Conservation (phyloP, 2,888 invertebrate genomes). For the Ferdinandea cuprea region DNA sequence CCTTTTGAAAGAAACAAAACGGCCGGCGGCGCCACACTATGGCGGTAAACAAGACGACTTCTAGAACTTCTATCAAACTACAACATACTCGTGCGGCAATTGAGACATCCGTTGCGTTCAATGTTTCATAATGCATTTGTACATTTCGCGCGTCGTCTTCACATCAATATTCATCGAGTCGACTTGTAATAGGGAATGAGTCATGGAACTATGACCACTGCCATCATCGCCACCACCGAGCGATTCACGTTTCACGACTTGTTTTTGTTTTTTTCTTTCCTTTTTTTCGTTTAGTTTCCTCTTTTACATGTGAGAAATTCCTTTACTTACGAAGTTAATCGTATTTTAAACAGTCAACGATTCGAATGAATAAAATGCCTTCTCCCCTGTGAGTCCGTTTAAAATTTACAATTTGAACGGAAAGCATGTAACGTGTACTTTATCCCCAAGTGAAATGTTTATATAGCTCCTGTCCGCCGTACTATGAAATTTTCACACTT, state of each 20-base stretch:
- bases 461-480: constrained; percentile 30
- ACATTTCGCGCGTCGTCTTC: constrained; percentile 57
- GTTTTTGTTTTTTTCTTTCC: too few relatives aligned
- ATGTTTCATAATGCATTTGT: constrained; percentile 55
- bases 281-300: neutral
- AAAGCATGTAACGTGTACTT: constrained; percentile 34
- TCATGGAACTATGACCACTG: constrained; percentile 68
- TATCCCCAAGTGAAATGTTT: constrained; percentile 64
- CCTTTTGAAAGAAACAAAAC: neutral
- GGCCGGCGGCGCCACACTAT: constrained; percentile 42
- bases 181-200: constrained; percentile 46
- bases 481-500: constrained; percentile 60
- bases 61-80: constrained; percentile 5
- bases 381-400: constrained; percentile 2
- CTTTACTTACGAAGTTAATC: constrained; percentile 57
- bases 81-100: constrained; percentile 42
- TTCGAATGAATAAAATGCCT: constrained; percentile 50
- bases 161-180: constrained; percentile 70
- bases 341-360: constrained; percentile 65
- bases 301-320: constrained; percentile 41
- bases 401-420: constrained; percentile 64
- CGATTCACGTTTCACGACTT: constrained; percentile 36
- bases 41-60: constrained; percentile 15
- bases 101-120: constrained; percentile 63
- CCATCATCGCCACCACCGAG: too few relatives aligned